Evolutionary conservation across 2,888 invertebrate species (phyloP), one percentile per base, ranked within the genome.

Genomic region (Blomia tropicalis): DNA sequence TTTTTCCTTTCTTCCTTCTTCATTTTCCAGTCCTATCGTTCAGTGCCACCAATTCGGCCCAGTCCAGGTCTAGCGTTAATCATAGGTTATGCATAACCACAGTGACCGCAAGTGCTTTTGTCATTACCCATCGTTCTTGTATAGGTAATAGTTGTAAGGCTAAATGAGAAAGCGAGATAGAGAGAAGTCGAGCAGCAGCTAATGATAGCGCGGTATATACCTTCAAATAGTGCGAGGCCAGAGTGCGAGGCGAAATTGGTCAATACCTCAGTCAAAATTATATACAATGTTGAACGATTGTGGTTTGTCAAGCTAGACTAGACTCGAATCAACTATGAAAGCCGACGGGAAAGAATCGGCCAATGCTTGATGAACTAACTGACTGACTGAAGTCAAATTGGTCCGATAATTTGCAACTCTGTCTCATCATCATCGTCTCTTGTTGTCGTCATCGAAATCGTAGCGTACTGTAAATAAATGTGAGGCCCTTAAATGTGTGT

Each of bases 51-150:
- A 41, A 14, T 41, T 41, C 14, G n/a, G 51, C 7, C 7, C 36
- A 7, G 17, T 47, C 51, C 11, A 47, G 36, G 51, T 47, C 51
- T 47, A 27, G 51, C 51, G 22, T n/a, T 47, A 47, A 47, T 47
- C 51, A 47, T 47, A 47, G 51, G 51, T 47, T 47, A 47, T 47
- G 51, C 51, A 47, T 47, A 47, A 47, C 51, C 51, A 47, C 51
- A 47, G 51, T 47, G 51, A 47, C 51, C 51, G 51, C 51, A 47
- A 47, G 51, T 47, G 51, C 51, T 47, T 47, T 47, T 47, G 51
- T 47, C 51, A 47, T 47, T 47, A 47, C 51, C 51, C 22, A 47
- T 47, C 51, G 36, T n/a, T n/a, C n/a, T n/a, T 11, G 36, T 47
- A 47, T 47, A 47, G 51, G 51, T n/a, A 47, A 19, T 27, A 41